Base-by-base conservation (phyloP, 2,797 vertebrate species). In the Serranus cabrilla region DNA sequence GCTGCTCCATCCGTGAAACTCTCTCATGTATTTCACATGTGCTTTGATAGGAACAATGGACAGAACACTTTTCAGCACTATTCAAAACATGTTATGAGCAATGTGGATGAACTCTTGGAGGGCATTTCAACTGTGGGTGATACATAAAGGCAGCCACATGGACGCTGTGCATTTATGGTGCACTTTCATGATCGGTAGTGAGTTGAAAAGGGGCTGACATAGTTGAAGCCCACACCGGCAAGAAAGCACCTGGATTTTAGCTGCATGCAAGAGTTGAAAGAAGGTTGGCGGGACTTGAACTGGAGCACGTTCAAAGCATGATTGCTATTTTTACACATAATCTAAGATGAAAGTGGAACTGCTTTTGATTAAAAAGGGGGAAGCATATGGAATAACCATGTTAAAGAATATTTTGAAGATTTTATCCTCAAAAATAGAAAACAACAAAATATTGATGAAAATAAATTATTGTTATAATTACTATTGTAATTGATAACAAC, bases 11-110 rank as follows among this genome's bases (percentile, higher is more conserved):
- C 77, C 87, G 80, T 93, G 81, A 95, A 94, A 91, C 95, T 51
- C 70, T 63, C 82, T 96, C 89, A 89, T 93, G 77, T 96, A 96
- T 94, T 95, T 97, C 93, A 96, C 96, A 90, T 97, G 96, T 93
- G 95, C 93, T 91, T 93, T 96, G 85, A 27, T 87, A 88, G 93
- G 80, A 95, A 94, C 89, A 96, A 94, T 90, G 81, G 86, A 83
- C 89, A 83, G 89, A 91, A 91, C 81, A 84, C 88, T 92, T 94
- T 94, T 94, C 91, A 92, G 90, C 91, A 91, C 90, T 52, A 81
- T 92, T 91, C 86, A 83, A 83, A 90, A 91, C 83, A 91, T 80
- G 89, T 93, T 92, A 92, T 78, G 74, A 92, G 90, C 82, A 86
- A 87, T 92, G 83, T 91, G 89, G 90, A 91, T 92, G 92, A 92